Evolutionary conservation across 92 coral and sea anemone species (phyloP), one percentile per base, ranked within the genome.

Genomic region (Anthopleura xanthogrammica): DNA sequence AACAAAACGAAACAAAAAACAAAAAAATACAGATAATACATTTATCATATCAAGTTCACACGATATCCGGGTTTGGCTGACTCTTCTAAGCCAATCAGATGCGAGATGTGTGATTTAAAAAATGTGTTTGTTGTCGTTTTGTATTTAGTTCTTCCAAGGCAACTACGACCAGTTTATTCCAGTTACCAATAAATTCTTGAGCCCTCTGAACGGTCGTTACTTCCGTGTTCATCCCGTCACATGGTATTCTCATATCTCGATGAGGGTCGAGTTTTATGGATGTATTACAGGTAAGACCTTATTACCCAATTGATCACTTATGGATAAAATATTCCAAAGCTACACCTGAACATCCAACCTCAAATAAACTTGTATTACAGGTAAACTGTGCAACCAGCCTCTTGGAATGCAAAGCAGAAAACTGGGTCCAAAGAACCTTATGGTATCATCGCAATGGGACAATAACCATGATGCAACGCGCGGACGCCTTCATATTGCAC

Each of bases 211-310:
- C 39, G 87, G 87, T 13, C 93, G 98, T 52, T 92, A 86, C 81
- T 80, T 93, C 40, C 93, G 98, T 52, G 71, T 95, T 74, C 93
- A 95, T 58, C 94, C 97, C 8, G 76, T 91, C 79, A 89, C 90
- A 76, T 89, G 92, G 91, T 79, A 88, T 16, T 73, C 78, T 42
- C 86, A 89, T 86, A 79, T 93, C 55, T 89, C 95, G 71, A 85
- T 95, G 98, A 80, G 98, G 50, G 88, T 87, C 16, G 98, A 95
- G 83, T 87, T 95, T 60, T 91, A 90, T 24, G 98, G 98, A 12
- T 95, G 98, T 77, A 86, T 90, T 36, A 85, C 82, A 12, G 94
- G 94, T 91, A 72, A 56, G 72, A 11, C 0, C 2, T 2, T 54
- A 0, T 10, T 7, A 54, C 58, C 24, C 29, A 3, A 29, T 29